Conservation (phyloP, 2,113 vertebrate genomes). For the Callionymus lyra region DNA sequence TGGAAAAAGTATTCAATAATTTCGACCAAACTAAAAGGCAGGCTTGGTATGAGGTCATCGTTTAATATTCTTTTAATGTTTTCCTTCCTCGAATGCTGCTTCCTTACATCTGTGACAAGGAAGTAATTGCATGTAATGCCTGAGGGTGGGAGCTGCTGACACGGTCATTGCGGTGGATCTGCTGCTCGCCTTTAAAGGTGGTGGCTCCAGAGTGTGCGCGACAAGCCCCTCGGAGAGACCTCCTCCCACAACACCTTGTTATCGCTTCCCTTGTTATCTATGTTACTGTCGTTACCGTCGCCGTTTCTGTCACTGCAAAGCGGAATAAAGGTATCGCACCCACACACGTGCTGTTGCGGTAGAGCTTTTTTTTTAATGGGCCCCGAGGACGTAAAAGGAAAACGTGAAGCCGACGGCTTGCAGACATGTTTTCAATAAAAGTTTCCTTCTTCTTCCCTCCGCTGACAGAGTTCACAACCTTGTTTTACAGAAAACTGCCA, state of each 20-base stretch:
- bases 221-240: conserved; percentile 3
- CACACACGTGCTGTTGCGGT: not conserved
- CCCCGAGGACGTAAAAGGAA: conserved; percentile 10
- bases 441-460: too few relatives aligned
- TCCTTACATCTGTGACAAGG: conserved; percentile 2
- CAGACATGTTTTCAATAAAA: too few relatives aligned
- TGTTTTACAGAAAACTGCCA: conserved; percentile 32
- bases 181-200: conserved; percentile 4
- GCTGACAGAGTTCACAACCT: too few relatives aligned
- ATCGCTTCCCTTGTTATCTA: conserved; percentile 26
- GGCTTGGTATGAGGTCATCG: too few relatives aligned
- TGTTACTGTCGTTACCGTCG: conserved; percentile 15
- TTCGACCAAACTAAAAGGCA: too few relatives aligned
- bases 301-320: conserved; percentile 4
- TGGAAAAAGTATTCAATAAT: too few relatives aligned
- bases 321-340: conserved; percentile 39
- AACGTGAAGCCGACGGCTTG: too few relatives aligned
- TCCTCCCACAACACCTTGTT: conserved; percentile 29
- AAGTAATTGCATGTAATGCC: too few relatives aligned
- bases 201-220: conserved; percentile 1
- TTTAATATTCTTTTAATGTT: too few relatives aligned
- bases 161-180: conserved; percentile 29
- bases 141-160: not conserved
- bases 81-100: conserved; percentile 29
- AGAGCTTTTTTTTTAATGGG: conserved; percentile 55